phyloP scores from a whole-genome alignment of 1,140 invertebrate species.

The Zaprionus inermis region DNA sequence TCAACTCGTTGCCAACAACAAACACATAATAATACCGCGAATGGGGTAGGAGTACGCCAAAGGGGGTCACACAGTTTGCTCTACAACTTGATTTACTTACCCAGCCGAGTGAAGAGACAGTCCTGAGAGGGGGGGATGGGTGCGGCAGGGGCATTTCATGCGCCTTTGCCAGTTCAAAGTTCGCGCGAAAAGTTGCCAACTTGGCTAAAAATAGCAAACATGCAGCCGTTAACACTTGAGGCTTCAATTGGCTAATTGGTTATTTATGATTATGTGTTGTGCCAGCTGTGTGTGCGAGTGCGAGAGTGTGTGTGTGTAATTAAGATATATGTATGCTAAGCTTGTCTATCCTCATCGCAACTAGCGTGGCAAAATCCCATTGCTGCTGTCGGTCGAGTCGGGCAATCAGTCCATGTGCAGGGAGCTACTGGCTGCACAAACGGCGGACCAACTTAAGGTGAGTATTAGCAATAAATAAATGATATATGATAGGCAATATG shows the following conservation, averaged over 20 bases:
- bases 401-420: conserved; percentile 96
- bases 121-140: neutral
- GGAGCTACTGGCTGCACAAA: conserved; percentile 93
- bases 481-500: neutral
- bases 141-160: conserved; percentile 23
- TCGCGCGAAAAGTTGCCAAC: conserved; percentile 75
- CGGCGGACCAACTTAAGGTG: conserved; percentile 91
- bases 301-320: conserved; percentile 37
- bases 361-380: conserved; percentile 95
- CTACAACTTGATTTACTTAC: conserved; percentile 55
- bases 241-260: conserved; percentile 80
- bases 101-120: conserved; percentile 19
- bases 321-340: conserved; percentile 30
- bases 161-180: conserved; percentile 65
- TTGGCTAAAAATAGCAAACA: conserved; percentile 78
- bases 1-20: conserved; percentile 82
- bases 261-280: conserved; percentile 68
- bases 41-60: conserved; percentile 35
- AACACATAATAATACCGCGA: conserved; percentile 62
- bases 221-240: conserved; percentile 79
- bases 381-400: conserved; percentile 95
- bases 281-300: conserved; percentile 8
- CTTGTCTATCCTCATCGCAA: conserved; percentile 70
- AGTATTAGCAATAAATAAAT: conserved; percentile 34
- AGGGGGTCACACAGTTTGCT: conserved; percentile 71